Base-by-base conservation (phyloP, 2,888 invertebrate species). In the Stenchaetothrips biformis region DNA sequence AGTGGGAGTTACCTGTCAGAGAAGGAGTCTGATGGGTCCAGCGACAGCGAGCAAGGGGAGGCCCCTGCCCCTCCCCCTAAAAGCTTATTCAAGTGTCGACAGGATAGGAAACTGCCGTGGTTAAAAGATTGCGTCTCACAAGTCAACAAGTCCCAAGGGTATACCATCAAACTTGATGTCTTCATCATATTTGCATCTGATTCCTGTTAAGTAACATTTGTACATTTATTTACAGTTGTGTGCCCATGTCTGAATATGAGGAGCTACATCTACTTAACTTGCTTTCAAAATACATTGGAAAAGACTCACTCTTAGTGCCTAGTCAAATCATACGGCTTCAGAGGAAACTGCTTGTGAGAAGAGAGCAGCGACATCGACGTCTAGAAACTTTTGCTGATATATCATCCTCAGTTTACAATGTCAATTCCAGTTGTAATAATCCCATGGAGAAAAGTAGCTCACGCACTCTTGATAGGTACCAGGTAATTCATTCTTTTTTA, bases 241-340 rank as follows among this genome's bases (percentile, higher is more conserved):
- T 80, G 7, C 85, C 86, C 67, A 88, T 90, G 87, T 88, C 87
- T 81, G 83, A 86, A 74, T 88, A 88, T 83, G 89, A 89, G 83
- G 90, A 90, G 84, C 84, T 86, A 48, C 86, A 87, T 82, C 83
- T 90, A 49, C 83, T 90, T 11, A 83, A 85, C 49, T 81, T 82
- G 27, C 80, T 74, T 21, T 74, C 25, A 11, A 74, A 74, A 74
- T 25, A 74, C 7, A 74, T 21, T 25, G 9, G 11, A 6, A 25
- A 11, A 74, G 25, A 25, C 11, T 25, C 67, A 11, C 11, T 2
- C 2, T 11, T 7, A 21, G 25, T 74, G 1, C 67, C 67, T 1
- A 74, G 67, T 74, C 11, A 21, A 25, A 21, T 74, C 1, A 25
- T 21, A 4, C 21, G 67, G 11, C 25, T 74, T 6, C 67, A 74